Conservation (phyloP, 64 coral and sea anemone species). For the Acropora tenuis region DNA sequence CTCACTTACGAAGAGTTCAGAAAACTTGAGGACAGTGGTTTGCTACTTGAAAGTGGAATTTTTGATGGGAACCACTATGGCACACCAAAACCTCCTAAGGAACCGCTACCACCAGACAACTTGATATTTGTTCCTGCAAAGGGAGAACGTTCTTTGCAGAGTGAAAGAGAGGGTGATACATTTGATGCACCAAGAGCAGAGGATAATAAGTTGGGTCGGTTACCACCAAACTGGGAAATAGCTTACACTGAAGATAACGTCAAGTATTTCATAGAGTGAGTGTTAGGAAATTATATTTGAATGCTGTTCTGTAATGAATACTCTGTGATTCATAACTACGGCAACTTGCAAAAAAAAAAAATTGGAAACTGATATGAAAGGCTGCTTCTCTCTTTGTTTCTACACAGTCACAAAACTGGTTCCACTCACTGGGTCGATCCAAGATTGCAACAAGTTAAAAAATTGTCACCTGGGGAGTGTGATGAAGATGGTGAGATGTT, state of each 20-base stretch:
- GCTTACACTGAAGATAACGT: slow-evolving; percentile 92
- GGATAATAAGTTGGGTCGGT: slow-evolving; percentile 65
- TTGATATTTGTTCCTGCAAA: slow-evolving; percentile 36
- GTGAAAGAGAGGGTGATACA: not conserved
- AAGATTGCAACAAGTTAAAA: slow-evolving; percentile 56
- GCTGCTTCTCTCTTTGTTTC: not conserved
- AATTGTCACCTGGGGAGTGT: slow-evolving; percentile 52
- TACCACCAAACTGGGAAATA: slow-evolving; percentile 95
- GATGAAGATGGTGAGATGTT: slow-evolving; percentile 80
- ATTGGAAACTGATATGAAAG: too few species aligned
- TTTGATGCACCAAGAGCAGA: slow-evolving; percentile 11
- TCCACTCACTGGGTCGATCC: slow-evolving; percentile 97
- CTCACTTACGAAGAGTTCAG: slow-evolving; percentile 76
- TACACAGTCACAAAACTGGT: slow-evolving; percentile 81
- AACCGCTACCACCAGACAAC: slow-evolving; percentile 46
- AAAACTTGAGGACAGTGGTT: slow-evolving; percentile 79
- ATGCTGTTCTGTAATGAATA: too few species aligned
- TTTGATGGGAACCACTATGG: slow-evolving; percentile 96
- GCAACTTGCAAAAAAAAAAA: too few species aligned
- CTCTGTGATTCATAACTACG: too few species aligned
- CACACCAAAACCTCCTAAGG: slow-evolving; percentile 94
- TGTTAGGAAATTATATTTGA: not conserved
- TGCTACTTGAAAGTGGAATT: slow-evolving; percentile 88
- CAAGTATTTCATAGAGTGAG: slow-evolving; percentile 98
- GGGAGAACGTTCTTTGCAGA: not conserved